Evolutionary conservation across 2,888 invertebrate species (phyloP).

Genomic region (Scaeva pyrastri): DNA sequence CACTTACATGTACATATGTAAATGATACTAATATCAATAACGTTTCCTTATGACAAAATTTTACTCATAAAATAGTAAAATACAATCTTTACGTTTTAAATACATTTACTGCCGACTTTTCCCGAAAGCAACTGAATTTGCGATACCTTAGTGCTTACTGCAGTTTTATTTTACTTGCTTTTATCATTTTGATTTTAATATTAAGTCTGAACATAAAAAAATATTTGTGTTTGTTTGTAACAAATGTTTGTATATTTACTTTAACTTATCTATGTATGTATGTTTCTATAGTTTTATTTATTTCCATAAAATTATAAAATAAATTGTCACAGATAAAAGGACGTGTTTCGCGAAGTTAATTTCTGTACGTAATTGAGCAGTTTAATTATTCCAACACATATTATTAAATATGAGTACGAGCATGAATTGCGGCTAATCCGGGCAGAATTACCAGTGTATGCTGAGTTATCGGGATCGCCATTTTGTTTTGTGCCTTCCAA

Average conservation of each 20-base stretch:
- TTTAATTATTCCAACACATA: constrained; percentile 65
- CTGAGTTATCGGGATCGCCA: constrained; percentile 84
- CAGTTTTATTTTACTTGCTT: constrained; percentile 55
- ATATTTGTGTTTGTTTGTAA: constrained; percentile 74
- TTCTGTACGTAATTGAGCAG: constrained; percentile 67
- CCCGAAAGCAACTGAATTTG: constrained; percentile 62
- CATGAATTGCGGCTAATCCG: constrained; percentile 40
- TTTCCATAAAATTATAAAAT: constrained; percentile 53
- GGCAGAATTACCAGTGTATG: constrained; percentile 80
- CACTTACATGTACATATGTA: neutral
- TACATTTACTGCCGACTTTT: constrained; percentile 58
- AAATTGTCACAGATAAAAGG: constrained; percentile 73
- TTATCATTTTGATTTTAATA: constrained; percentile 70
- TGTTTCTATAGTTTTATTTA: constrained; percentile 65
- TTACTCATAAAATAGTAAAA: constrained; percentile 44
- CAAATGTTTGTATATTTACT: constrained; percentile 71
- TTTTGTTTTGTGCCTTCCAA: constrained; percentile 83
- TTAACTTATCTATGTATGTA: constrained; percentile 68
- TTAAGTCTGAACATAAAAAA: constrained; percentile 73
- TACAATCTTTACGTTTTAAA: constrained; percentile 36
- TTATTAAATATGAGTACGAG: constrained; percentile 51
- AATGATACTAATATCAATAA: constrained; percentile 65
- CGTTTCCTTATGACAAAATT: constrained; percentile 44
- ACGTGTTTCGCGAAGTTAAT: constrained; percentile 59
- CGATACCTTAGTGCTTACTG: constrained; percentile 65